Conservation (phyloP, 2,797 vertebrate species). For the Phyllotis vaccarum region DNA sequence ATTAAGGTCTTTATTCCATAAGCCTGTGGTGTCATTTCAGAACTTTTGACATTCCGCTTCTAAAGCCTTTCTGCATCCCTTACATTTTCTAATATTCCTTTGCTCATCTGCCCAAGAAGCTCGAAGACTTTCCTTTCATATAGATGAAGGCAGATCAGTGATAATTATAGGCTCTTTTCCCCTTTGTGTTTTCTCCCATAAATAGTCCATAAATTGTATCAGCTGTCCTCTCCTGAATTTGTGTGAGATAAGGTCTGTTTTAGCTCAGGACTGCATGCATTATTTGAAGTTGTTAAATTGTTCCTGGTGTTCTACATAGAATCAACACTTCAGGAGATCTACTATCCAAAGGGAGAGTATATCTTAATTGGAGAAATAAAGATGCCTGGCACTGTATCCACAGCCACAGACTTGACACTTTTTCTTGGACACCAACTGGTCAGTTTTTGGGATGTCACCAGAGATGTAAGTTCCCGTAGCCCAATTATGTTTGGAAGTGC, state of each 20-base stretch:
- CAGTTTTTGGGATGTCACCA: slow-evolving; percentile 33
- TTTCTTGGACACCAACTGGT: slow-evolving; percentile 17
- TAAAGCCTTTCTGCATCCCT: slow-evolving; percentile 1
- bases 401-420: not conserved
- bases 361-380: slow-evolving; percentile 61
- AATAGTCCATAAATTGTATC: slow-evolving; percentile 21
- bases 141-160: not conserved
- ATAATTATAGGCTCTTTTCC: slow-evolving; percentile 2
- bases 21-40: not conserved
- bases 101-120: not conserved
- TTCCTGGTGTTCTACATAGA: slow-evolving; percentile 40
- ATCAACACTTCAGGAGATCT: slow-evolving; percentile 31
- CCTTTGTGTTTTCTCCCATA: slow-evolving; percentile 41
- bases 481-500: not conserved
- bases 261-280: not conserved
- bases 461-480: not conserved
- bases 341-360: not conserved
- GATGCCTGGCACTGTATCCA: not conserved
- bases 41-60: slow-evolving; percentile 44
- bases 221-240: slow-evolving; percentile 50
- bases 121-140: not conserved
- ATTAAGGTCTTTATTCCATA: not conserved
- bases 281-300: slow-evolving; percentile 43
- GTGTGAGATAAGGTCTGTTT: slow-evolving; percentile 37
- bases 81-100: not conserved